Percentiles rank a stretch among this genome's conserved stretches.
phyloP scores from a whole-genome alignment of 2,797 vertebrate species.

The Podargus strigoides region DNA sequence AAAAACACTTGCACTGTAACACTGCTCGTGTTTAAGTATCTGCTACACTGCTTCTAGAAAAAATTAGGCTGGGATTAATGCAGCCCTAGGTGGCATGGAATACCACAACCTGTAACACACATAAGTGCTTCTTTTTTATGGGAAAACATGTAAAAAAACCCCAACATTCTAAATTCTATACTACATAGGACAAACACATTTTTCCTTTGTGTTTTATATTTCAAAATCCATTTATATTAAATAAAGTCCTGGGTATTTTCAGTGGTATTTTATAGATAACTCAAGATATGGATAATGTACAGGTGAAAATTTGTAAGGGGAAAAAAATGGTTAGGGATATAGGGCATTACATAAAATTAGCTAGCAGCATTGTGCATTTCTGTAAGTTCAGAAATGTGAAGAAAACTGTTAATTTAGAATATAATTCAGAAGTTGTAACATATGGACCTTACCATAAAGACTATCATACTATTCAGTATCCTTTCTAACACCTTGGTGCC shows the following conservation, averaged over 20 bases:
- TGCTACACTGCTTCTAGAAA: not conserved
- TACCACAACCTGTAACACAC: not conserved
- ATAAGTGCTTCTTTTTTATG: not conserved
- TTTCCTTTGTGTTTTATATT: not conserved
- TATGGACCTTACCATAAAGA: not conserved
- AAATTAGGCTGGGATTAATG: not conserved
- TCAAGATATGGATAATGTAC: not conserved
- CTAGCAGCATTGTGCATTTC: not conserved
- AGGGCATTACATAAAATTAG: not conserved
- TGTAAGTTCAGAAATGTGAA: not conserved
- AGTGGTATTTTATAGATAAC: not conserved
- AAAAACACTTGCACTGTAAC: not conserved
- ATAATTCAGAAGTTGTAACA: not conserved
- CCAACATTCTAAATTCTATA: not conserved
- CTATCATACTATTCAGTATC: not conserved
- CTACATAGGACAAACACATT: not conserved
- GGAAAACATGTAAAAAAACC: no score
- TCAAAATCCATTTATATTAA: not conserved
- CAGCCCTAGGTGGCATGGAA: not conserved
- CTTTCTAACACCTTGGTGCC: not conserved
- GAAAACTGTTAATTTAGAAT: not conserved
- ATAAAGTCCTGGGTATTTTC: not conserved
- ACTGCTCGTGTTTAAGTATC: not conserved
- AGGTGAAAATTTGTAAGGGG: not conserved
- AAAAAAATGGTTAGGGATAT: not conserved